Base-by-base conservation (phyloP, 2,888 invertebrate species). In the Torymus texanus region DNA sequence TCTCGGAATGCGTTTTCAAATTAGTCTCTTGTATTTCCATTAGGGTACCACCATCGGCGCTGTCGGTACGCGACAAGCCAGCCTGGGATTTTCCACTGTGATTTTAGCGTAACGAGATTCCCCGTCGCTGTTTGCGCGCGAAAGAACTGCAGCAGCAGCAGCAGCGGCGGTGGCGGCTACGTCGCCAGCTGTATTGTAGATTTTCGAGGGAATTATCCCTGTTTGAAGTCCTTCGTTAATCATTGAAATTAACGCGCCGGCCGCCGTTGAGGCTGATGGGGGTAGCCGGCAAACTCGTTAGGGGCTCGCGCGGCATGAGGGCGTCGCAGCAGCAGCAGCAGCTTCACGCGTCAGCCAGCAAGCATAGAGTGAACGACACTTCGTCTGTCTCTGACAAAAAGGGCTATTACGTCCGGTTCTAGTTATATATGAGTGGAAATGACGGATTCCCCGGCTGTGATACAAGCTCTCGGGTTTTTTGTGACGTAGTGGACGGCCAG, bases 1-100 rank as follows among this genome's bases (percentile, higher is more conserved):
- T 83, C 81, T 81, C 83, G 74, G 82, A 82, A 80, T 81, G 82
- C 79, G 79, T 80, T 77, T 62, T 75, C 62, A 74, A 77, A 80
- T 80, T 80, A 80, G 80, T 76, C 76, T 62, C 76, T 76, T 76
- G 75, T 76, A 72, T 75, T 75, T 75, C 65, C 67, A 62, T 75
- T 62, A 75, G 63, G 21, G 59, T n/a, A 41, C 41, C 5, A 8
- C 41, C 41, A 8, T n/a, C n/a, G n/a, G n/a, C n/a, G n/a, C 41
- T 8, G 41, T 21, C 21, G n/a, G n/a, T 21, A 8, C 29, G 29
- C 16, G 21, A n/a, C 4, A 10, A 13, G 10, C 21, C 55, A 16
- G n/a, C 41, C 0, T 8, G 8, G 71, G 58, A 76, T 76, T 76
- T 77, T 68, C 58, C 68, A 21, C 68, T 80, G 67, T 76, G 80